Evolutionary conservation across 2,888 invertebrate genomes (phyloP).

Genomic region (Oscheius sp.): DNA sequence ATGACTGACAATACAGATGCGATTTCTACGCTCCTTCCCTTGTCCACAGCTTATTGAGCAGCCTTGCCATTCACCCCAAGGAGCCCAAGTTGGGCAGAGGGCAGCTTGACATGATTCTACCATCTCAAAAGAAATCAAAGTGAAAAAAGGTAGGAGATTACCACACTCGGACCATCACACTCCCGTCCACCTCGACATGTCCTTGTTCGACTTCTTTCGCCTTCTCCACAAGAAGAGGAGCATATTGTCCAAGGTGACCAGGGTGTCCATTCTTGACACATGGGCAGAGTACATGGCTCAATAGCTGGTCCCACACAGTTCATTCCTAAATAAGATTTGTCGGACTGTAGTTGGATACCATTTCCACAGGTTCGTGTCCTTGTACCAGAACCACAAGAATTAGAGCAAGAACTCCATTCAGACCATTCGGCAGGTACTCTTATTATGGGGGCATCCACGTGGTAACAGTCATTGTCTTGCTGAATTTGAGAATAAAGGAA

Average conservation of each 20-base stretch:
- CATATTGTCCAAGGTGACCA: conserved; percentile 58
- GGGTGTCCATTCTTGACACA: conserved; percentile 51
- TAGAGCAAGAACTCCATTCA: conserved; percentile 57
- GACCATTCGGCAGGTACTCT: conserved; percentile 50
- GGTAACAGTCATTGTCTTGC: conserved; percentile 49
- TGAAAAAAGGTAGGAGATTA: conserved; percentile 12
- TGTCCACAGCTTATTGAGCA: conserved; percentile 55
- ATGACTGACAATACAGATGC: conserved; percentile 33
- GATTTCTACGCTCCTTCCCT: conserved; percentile 54
- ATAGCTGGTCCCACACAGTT: conserved; percentile 48
- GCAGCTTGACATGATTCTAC: conserved; percentile 52
- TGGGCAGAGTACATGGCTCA: conserved; percentile 47
- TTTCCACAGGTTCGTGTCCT: conserved; percentile 48
- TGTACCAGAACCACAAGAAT: conserved; percentile 53
- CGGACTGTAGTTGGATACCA: too few relatives aligned
- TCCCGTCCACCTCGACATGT: conserved; percentile 52
- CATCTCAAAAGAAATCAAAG: conserved; percentile 15
- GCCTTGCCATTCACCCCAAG: conserved; percentile 59
- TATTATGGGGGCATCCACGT: conserved; percentile 35
- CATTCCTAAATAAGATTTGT: too few relatives aligned
- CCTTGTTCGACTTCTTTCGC: conserved; percentile 51
- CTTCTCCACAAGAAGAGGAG: conserved; percentile 55
- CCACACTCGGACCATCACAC: conserved; percentile 59
- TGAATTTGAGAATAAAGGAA: conserved; percentile 26
- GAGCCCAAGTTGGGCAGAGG: conserved; percentile 57